These are phyloP conservation scores for Monopterus albus DNA, from an alignment of 2,113 vertebrate species.

Conservation along the genomic window DNA sequence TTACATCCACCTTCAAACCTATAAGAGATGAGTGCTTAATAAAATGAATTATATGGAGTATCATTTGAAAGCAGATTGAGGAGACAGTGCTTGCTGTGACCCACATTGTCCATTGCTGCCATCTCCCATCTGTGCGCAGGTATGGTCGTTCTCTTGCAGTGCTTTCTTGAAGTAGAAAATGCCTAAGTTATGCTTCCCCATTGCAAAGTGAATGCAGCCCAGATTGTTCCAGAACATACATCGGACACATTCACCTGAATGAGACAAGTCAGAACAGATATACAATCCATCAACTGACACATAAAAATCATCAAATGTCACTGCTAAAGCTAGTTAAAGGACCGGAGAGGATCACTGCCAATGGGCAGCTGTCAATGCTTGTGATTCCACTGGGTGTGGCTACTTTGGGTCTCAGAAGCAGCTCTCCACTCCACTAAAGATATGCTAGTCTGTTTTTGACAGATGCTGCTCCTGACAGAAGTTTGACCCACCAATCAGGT, in stretches of 20 bases:
- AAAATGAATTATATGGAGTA: too few relatives aligned
- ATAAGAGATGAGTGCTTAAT: background rate
- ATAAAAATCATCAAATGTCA: background rate
- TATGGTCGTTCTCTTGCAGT: slow-evolving; percentile 96
- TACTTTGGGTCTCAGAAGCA: too few relatives aligned
- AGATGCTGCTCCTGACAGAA: too few relatives aligned
- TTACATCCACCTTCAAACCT: background rate
- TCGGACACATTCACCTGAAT: slow-evolving; percentile 93
- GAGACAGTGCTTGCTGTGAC: too few relatives aligned
- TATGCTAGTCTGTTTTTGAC: too few relatives aligned
- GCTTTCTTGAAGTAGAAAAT: slow-evolving; percentile 99
- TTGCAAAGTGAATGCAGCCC: slow-evolving; percentile 98
- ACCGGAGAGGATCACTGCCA: too few relatives aligned
- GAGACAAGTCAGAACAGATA: background rate
- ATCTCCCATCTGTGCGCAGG: slow-evolving; percentile 89
- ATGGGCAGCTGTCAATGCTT: too few relatives aligned
- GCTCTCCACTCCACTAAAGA: too few relatives aligned
- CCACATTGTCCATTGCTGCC: slow-evolving; percentile 87
- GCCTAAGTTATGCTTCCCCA: slow-evolving; percentile 98
- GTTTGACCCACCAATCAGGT: too few relatives aligned
- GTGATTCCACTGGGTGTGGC: too few relatives aligned
- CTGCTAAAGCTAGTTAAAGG: background rate
- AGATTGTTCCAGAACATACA: slow-evolving; percentile 99
- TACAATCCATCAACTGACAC: background rate
- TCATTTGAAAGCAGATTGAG: too few relatives aligned